Percentiles rank a stretch among this genome's conserved stretches.
Conservation (phyloP, 2,797 vertebrate species). For the Amniataba percoides region DNA sequence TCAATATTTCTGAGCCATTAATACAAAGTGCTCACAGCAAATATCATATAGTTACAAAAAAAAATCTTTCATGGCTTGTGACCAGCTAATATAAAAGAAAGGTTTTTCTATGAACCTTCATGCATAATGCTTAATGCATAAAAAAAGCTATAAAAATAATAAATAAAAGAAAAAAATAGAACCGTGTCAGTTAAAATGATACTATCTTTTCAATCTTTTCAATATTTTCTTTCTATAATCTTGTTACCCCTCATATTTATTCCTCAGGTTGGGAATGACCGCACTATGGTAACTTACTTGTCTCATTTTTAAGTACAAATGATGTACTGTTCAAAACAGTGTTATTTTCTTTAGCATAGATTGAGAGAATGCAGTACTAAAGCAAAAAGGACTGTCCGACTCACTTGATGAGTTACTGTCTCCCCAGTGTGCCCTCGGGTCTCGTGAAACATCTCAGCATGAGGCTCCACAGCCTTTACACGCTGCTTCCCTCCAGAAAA, state of each 20-base stretch:
- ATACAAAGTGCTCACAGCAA: background rate
- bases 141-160: background rate
- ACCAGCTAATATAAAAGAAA: background rate
- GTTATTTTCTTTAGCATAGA: constrained; percentile 11
- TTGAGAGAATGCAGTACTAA: constrained; percentile 9
- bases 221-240: background rate
- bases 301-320: constrained; percentile 5
- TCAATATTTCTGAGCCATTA: background rate
- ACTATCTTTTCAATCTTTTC: background rate
- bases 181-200: background rate
- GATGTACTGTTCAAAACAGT: background rate
- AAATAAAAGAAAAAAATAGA: background rate
- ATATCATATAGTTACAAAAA: background rate
- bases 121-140: background rate
- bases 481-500: constrained; percentile 47
- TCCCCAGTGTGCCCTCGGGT: constrained; percentile 56
- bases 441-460: constrained; percentile 47
- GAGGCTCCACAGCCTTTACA: constrained; percentile 36
- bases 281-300: background rate
- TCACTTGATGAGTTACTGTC: constrained; percentile 49
- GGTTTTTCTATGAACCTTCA: background rate
- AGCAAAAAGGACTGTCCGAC: constrained; percentile 33
- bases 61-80: background rate
- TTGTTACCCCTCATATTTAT: background rate
- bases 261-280: background rate